Percentiles rank a stretch among this genome's conserved stretches.
phyloP scores from a whole-genome alignment of 2,888 invertebrate genomes.

The Neoaliturus tenellus region DNA sequence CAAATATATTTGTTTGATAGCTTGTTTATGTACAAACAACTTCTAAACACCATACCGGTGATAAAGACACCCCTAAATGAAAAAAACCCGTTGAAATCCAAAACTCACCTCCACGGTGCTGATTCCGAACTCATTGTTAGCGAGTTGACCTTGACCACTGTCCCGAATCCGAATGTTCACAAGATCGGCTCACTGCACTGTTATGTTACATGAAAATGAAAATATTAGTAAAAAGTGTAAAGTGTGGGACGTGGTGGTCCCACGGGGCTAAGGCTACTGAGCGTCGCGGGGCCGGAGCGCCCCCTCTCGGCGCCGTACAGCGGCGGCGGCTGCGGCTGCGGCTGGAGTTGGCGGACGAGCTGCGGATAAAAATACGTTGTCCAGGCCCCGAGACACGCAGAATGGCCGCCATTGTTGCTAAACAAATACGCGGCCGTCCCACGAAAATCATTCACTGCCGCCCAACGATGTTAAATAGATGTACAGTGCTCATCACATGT shows the following conservation, averaged over 20 bases:
- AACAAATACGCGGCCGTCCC: constrained; percentile 17
- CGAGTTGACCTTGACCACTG: constrained; percentile 65
- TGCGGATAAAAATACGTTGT: constrained; percentile 35
- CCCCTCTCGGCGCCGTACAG: constrained; percentile 11
- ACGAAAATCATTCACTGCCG: neutral
- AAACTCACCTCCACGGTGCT: constrained; percentile 63
- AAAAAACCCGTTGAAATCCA: neutral
- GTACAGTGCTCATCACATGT: too few relatives aligned
- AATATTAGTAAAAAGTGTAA: constrained; percentile 20
- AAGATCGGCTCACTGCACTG: constrained; percentile 46
- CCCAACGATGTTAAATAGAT: neutral
- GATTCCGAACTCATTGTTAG: constrained; percentile 62
- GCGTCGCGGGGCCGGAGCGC: neutral
- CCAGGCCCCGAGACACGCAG: constrained; percentile 15
- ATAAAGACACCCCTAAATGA: neutral
- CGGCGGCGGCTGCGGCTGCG: neutral
- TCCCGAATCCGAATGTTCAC: neutral
- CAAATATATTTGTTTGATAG: too few relatives aligned
- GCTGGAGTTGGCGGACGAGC: constrained; percentile 4
- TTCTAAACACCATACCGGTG: too few relatives aligned
- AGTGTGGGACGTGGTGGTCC: constrained; percentile 28
- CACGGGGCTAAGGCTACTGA: constrained; percentile 46
- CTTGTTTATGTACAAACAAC: too few relatives aligned
- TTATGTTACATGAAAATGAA: constrained; percentile 40
- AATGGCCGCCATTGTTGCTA: constrained; percentile 29